Evolutionary conservation across 2,113 vertebrate genomes (phyloP), one percentile per base, ranked within the genome.

Genomic region (Cichladusa arquata): DNA sequence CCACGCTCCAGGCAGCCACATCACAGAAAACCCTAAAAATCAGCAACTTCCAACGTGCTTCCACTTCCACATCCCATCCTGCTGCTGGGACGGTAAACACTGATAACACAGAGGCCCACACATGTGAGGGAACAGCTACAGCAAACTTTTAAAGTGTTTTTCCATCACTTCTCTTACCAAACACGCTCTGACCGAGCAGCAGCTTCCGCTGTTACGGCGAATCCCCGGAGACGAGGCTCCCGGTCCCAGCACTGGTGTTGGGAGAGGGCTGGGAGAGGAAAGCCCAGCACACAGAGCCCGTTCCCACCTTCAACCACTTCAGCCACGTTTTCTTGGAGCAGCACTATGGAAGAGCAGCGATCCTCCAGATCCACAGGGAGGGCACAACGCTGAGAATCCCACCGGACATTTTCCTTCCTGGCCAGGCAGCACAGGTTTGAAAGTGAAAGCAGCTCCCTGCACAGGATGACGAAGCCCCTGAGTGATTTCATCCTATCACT

Each of bases 281-380:
- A 90, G 18, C 17, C 9, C 47, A 83, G 79, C 62, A 56, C 54
- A 24, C 28, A 10, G 29, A 40, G 13, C 25, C 6, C 0, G 8
- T 13, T 42, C 56, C 71, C 62, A 56, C 0, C 56, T 69, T 23
- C 61, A n/a, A 5, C 13, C 34, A 24, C 60, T 66, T 38, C 38
- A 18, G 38, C 2, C 47, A 11, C 11, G 6, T 23, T 76, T 34
- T 12, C 54, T 28, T 14, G 36, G 11, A 19, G 57, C 45, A n/a
- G 17, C 0, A 0, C 38, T 34, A 11, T 2, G 16, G 34, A 22
- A 42, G 7, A 42, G 47, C 56, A 24, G 23, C 0, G 1, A 80
- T 20, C 20, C 33, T 54, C 50, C 12, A 4, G 17, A 6, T 3
- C 22, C 26, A 10, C 31, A 16, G 33, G 0, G 25, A 53, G 3